These are phyloP conservation scores for Silvanus unidentatus DNA, from an alignment of 2,888 invertebrate species.

Conservation along the genomic window DNA sequence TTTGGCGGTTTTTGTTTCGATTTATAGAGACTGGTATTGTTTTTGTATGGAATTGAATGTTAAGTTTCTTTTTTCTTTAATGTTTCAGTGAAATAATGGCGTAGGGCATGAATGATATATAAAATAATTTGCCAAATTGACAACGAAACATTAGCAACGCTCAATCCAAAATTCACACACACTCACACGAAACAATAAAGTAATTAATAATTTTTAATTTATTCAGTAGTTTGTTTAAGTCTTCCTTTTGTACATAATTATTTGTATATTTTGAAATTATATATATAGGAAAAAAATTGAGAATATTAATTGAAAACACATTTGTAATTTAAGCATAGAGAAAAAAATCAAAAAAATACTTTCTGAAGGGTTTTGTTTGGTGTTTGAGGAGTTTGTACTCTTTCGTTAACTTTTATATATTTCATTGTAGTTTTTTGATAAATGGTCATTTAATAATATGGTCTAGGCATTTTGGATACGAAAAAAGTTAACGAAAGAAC, in stretches of 20 bases:
- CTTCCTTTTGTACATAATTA: slow-evolving; percentile 2
- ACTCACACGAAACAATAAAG: not conserved
- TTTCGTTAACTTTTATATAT: slow-evolving; percentile 2
- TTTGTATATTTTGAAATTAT: slow-evolving; percentile 2
- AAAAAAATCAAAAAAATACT: too few relatives aligned
- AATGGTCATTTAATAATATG: too few relatives aligned
- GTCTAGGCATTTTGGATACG: too few relatives aligned
- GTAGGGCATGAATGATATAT: too few relatives aligned
- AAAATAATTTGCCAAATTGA: too few relatives aligned
- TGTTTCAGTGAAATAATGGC: slow-evolving; percentile 26
- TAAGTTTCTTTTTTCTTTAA: too few relatives aligned
- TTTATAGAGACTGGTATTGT: too few relatives aligned
- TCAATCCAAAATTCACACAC: not conserved
- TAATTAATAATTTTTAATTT: slow-evolving; percentile 3
- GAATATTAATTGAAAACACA: slow-evolving; percentile 1
- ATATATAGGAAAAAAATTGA: not conserved
- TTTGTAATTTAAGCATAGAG: too few relatives aligned
- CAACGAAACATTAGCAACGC: too few relatives aligned
- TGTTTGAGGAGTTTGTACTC: not conserved
- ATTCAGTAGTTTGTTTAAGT: slow-evolving; percentile 1
- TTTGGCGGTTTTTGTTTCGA: not conserved
- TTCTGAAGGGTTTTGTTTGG: too few relatives aligned
- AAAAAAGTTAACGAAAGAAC: too few relatives aligned
- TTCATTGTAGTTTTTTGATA: slow-evolving; percentile 6
- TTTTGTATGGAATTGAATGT: too few relatives aligned